Evolutionary conservation across 2,797 vertebrate species (phyloP).

Genomic region (Myotis vivesi): DNA sequence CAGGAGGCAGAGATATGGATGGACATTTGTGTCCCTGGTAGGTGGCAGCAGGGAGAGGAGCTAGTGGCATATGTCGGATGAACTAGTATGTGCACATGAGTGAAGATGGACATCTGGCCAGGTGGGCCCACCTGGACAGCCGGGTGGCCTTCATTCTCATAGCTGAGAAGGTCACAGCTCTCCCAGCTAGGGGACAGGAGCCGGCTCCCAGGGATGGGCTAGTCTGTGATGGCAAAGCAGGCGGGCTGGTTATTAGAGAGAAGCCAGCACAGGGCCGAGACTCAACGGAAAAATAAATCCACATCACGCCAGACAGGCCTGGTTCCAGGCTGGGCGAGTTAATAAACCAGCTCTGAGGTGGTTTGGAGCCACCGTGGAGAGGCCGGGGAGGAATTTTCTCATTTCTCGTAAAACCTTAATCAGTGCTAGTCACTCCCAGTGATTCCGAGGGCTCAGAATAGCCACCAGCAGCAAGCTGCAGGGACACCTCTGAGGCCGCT

Average conservation of each 20-base stretch:
- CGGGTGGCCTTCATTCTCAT: neutral
- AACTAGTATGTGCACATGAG: rapidly evolving
- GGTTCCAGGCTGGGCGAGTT: constrained; percentile 74
- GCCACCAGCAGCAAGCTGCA: constrained; percentile 74
- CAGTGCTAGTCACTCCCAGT: constrained; percentile 79
- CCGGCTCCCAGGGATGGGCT: neutral
- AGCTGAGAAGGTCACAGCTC: neutral
- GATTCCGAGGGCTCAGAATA: constrained; percentile 80
- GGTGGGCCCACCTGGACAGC: neutral
- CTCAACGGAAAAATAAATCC: constrained; percentile 79
- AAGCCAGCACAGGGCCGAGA: constrained; percentile 40
- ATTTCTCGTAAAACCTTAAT: constrained; percentile 80
- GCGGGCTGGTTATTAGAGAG: constrained; percentile 55
- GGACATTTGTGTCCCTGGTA: rapidly evolving
- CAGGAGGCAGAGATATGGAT: neutral
- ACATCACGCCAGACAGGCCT: constrained; percentile 38
- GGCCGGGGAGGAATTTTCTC: constrained; percentile 63
- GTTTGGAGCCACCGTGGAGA: constrained; percentile 76
- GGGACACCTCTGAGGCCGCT: constrained; percentile 65
- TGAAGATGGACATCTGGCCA: neutral
- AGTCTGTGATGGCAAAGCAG: neutral
- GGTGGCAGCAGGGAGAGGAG: neutral
- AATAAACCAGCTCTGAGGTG: constrained; percentile 80
- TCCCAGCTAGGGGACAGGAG: neutral
- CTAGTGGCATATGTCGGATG: neutral